These are phyloP conservation scores for Lasius fuliginosus DNA, from an alignment of 2,888 invertebrate species.

Conservation along the genomic window DNA sequence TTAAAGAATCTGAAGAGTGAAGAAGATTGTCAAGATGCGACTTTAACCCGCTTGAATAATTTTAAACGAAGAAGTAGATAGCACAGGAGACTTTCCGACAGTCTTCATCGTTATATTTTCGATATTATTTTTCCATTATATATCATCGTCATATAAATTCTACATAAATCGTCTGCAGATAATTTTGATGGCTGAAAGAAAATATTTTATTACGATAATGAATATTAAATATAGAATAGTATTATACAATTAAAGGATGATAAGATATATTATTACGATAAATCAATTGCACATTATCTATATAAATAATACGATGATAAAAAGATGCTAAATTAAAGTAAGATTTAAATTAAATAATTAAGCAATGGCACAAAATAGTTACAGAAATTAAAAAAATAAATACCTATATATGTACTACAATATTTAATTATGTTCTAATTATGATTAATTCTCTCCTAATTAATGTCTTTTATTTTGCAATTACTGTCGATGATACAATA, in stretches of 20 bases:
- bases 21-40: slow-evolving; percentile 8
- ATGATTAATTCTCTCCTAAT: background rate
- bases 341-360: background rate
- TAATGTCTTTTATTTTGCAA: background rate
- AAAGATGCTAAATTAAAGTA: background rate
- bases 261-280: no score
- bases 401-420: background rate
- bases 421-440: background rate
- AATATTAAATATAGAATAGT: background rate
- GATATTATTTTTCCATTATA: background rate
- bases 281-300: background rate
- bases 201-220: background rate
- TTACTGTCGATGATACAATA: background rate
- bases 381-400: no score
- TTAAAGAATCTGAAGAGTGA: background rate
- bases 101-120: background rate
- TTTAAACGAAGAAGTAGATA: background rate
- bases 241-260: background rate
- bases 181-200: background rate
- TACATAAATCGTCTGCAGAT: background rate
- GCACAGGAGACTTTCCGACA: background rate
- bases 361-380: no score
- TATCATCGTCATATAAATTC: background rate
- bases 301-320: background rate
- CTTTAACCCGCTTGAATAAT: slow-evolving; percentile 1